These are phyloP conservation scores for Narcine bancroftii DNA, from an alignment of 2,113 vertebrate species.

Conservation along the genomic window DNA sequence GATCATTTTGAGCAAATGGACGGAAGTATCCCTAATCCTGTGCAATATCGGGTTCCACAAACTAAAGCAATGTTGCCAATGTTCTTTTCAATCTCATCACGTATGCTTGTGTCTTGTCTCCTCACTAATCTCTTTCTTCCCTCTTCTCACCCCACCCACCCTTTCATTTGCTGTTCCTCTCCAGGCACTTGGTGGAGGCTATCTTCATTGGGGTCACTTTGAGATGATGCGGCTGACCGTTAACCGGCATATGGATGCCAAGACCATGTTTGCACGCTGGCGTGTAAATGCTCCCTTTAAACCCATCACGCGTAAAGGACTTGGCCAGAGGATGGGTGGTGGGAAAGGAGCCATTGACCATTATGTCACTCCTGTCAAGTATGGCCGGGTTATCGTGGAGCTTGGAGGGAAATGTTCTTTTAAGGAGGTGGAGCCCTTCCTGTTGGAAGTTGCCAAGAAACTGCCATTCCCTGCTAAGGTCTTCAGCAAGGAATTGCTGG, in stretches of 20 bases:
- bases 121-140: no score
- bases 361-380: constrained; percentile 76
- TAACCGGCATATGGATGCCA: constrained; percentile 71
- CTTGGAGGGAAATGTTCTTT: constrained; percentile 78
- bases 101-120: neutral
- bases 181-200: constrained; percentile 84
- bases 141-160: neutral
- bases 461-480: constrained; percentile 77
- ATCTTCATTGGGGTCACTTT: constrained; percentile 85
- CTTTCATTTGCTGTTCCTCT: neutral
- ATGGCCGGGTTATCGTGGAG: constrained; percentile 71
- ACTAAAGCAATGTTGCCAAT: neutral
- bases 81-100: neutral
- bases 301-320: constrained; percentile 72
- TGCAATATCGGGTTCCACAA: neutral
- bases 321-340: constrained; percentile 91
- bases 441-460: constrained; percentile 71
- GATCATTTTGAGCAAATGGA: neutral
- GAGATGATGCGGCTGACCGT: constrained; percentile 92
- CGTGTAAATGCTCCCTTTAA: constrained; percentile 72
- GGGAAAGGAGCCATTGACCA: constrained; percentile 86
- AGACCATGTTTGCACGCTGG: constrained; percentile 77
- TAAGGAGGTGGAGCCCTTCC: constrained; percentile 60
- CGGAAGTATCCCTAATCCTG: neutral
- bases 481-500: constrained; percentile 64